Conservation (phyloP, 2,113 vertebrate genomes). For the Pedionomus torquatus region DNA sequence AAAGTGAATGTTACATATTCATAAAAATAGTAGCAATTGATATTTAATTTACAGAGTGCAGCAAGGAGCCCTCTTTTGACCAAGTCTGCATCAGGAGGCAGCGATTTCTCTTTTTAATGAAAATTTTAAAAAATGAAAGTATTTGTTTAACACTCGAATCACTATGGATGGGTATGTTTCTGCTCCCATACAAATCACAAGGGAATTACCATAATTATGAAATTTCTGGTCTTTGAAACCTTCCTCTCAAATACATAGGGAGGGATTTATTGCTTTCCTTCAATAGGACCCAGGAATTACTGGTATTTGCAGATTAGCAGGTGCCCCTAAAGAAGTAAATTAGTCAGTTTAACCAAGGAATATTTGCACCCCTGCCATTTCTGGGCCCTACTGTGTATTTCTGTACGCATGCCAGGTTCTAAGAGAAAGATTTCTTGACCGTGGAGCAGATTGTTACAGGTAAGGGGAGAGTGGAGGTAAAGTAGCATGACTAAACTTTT, state of each 20-base stretch:
- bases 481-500: constrained; percentile 12
- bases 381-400: not conserved
- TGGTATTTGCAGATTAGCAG: not conserved
- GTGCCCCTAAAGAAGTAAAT: not conserved
- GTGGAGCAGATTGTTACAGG: not conserved
- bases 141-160: not conserved
- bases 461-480: not conserved
- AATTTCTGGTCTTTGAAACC: not conserved
- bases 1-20: not conserved
- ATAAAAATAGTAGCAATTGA: not conserved
- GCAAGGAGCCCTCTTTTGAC: not conserved
- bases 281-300: not conserved
- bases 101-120: not conserved
- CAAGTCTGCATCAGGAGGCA: not conserved
- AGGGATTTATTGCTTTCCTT: not conserved
- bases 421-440: not conserved
- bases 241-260: not conserved
- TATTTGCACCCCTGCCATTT: not conserved
- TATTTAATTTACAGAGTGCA: not conserved
- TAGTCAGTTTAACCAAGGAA: not conserved
- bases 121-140: not conserved
- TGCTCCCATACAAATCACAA: not conserved
- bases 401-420: not conserved
- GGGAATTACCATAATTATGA: not conserved
- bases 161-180: not conserved